Conservation (phyloP, 2,113 vertebrate species). For the Eublepharis macularius region DNA sequence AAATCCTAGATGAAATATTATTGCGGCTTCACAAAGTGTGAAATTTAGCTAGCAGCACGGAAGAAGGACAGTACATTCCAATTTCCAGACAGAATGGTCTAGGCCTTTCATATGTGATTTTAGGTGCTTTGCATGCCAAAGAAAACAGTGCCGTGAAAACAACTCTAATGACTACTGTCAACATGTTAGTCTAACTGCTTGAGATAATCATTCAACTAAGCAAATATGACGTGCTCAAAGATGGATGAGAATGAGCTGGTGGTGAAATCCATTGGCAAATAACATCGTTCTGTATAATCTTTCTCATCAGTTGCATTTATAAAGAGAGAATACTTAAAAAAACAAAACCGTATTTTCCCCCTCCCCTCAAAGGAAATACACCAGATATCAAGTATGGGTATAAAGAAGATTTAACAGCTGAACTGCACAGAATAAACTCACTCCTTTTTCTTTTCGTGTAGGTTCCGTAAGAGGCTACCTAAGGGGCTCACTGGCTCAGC, state of each 20-base stretch:
- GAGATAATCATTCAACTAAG: background rate
- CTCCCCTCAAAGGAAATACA: too few relatives aligned
- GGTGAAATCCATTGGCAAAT: background rate
- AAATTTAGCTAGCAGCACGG: background rate
- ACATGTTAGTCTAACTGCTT: background rate
- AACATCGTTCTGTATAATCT: background rate
- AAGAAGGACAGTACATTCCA: background rate
- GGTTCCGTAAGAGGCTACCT: too few relatives aligned
- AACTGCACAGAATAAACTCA: too few relatives aligned
- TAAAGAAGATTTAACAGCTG: too few relatives aligned
- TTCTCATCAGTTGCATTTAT: background rate
- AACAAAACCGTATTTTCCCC: too few relatives aligned
- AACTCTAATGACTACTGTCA: background rate
- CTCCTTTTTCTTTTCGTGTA: too few relatives aligned
- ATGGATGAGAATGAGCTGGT: background rate
- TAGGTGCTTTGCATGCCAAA: background rate
- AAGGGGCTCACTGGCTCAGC: too few relatives aligned
- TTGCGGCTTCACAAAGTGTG: background rate
- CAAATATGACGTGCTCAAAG: background rate
- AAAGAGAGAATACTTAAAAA: background rate
- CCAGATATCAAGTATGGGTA: too few relatives aligned
- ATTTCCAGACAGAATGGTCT: background rate
- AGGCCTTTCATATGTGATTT: background rate
- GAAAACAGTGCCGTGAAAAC: background rate
- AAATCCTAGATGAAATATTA: background rate